phyloP scores from a whole-genome alignment of 1,140 invertebrate species.

The Zaprionus africanus region DNA sequence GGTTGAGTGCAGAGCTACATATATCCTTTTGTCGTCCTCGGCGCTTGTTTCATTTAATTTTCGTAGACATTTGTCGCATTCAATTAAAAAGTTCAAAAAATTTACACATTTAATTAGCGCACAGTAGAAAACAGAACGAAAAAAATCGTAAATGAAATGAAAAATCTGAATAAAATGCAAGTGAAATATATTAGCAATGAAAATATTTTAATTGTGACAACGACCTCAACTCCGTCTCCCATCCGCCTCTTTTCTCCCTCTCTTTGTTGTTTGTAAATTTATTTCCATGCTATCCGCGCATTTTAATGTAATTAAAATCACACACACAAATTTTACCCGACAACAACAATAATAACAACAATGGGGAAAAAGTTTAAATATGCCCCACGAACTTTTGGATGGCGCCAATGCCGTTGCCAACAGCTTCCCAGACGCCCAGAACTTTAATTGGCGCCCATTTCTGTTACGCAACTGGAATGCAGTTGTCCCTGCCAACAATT shows the following conservation, averaged over 20 bases:
- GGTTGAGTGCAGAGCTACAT: constrained; percentile 24
- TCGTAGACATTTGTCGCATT: constrained; percentile 77
- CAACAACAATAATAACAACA: constrained; percentile 31
- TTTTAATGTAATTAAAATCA: constrained; percentile 82
- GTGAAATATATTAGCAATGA: constrained; percentile 76
- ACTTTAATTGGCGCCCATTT: constrained; percentile 83
- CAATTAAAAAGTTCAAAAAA: constrained; percentile 76
- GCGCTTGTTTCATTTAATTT: constrained; percentile 69
- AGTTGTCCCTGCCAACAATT: constrained; percentile 77
- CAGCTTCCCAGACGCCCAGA: constrained; percentile 50
- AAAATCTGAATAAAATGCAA: constrained; percentile 47
- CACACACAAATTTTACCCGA: constrained; percentile 54
- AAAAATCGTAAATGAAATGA: constrained; percentile 28
- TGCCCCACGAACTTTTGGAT: constrained; percentile 68
- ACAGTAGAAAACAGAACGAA: constrained; percentile 33
- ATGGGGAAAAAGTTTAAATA: constrained; percentile 72
- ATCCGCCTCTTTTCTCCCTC: neutral
- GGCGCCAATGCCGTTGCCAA: constrained; percentile 56
- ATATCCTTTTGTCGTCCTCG: constrained; percentile 47
- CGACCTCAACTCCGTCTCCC: constrained; percentile 15
- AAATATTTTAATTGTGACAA: constrained; percentile 79
- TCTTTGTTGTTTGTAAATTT: constrained; percentile 45
- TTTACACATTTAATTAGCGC: constrained; percentile 82
- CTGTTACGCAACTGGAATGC: constrained; percentile 81
- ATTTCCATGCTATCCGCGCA: constrained; percentile 63